Percentiles rank a stretch among this genome's conserved stretches.
Evolutionary conservation across 2,888 invertebrate genomes (phyloP).

Genomic region (Pristionchus exspectatus): DNA sequence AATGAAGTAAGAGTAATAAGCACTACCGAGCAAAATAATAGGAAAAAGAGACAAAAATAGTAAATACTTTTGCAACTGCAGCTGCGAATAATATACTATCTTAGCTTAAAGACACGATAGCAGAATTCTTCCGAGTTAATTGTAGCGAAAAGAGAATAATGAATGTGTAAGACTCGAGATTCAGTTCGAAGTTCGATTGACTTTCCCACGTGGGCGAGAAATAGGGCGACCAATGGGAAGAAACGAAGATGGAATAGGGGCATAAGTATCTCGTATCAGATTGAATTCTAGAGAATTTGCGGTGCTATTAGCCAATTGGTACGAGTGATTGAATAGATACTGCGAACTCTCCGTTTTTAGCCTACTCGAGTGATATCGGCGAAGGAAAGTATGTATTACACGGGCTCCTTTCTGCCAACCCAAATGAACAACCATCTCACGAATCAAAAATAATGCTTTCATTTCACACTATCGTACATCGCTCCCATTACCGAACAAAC

Average conservation of each 20-base stretch:
- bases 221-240: background rate
- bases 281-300: background rate
- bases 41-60: background rate
- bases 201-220: background rate
- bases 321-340: background rate
- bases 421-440: background rate
- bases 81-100: background rate
- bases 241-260: background rate
- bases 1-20: background rate
- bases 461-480: background rate
- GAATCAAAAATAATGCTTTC: background rate
- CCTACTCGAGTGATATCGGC: background rate
- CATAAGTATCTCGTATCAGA: background rate
- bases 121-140: background rate
- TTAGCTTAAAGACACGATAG: background rate
- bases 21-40: background rate
- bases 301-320: background rate
- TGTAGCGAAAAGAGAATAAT: background rate
- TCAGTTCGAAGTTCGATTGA: conserved; percentile 14
- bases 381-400: background rate
- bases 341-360: conserved; percentile 7
- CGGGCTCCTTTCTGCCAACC: background rate
- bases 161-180: background rate
- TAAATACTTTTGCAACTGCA: background rate
- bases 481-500: no score